Evolutionary conservation across 2,888 invertebrate species (phyloP), one percentile per base, ranked within the genome.

Genomic region (Apotomis capreana): DNA sequence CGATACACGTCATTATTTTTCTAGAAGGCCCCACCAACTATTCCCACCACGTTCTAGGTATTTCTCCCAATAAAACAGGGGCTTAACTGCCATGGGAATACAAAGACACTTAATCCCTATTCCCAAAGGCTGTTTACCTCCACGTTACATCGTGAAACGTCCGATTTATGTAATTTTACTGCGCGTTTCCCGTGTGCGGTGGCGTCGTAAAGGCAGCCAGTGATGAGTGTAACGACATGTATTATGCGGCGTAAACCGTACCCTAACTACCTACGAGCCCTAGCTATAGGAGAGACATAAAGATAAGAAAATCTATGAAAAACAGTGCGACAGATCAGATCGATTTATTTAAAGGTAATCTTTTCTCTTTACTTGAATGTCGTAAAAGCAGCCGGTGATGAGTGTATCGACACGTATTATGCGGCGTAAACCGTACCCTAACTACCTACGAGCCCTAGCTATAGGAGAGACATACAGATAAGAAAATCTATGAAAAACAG

Each of bases 151-250:
- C 54, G 62, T 46, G 54, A 64, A 64, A 54, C 10, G 54, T 64
- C 15, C 54, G 52, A 49, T 64, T 64, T 64, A 46, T 46, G 60
- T 60, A 60, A 60, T 46, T 46, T 60, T 40, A 63, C 52, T 63
- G 63, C 63, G 37, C 52, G 54, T 64, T 64, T 15, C 52, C 37
- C 40, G 15, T 46, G 26, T 60, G 60, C 57, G 37, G 46, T 15
- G 40, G 49, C 26, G 26, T 69, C 69, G 62, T 69, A 69, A 69
- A 69, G 15, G 52, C 63, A 61, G 49, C 49, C 8, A 57, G 55
- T 51, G 60, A 69, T 55, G 55, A 57, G 62, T 69, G 69, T 55
- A 69, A 69, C 62, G 55, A 55, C 54, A 36, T 61, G 61, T 61
- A 36, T 55, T 46, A 51, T 4, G 26, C 40, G 51, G n/a, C 44